Evolutionary conservation across 2,113 vertebrate genomes (phyloP).

Genomic region (Furnarius figulus): DNA sequence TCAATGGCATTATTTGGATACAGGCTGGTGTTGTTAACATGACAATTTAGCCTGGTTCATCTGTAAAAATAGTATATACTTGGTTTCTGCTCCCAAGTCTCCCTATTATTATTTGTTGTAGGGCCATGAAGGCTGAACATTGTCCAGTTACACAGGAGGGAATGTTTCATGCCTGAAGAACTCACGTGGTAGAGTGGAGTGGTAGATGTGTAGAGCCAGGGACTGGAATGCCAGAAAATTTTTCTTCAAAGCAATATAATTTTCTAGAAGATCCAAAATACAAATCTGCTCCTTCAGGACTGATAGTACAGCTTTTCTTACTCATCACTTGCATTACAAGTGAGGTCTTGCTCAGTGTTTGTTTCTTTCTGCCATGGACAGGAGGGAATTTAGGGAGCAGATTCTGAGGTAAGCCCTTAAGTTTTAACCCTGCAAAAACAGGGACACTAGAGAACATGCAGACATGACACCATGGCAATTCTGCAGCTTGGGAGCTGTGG

Average conservation of each 20-base stretch:
- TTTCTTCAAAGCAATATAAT: neutral
- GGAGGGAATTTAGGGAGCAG: neutral
- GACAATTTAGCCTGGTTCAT: neutral
- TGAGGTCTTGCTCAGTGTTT: neutral
- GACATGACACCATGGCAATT: neutral
- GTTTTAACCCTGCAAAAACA: neutral
- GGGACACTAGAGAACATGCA: neutral
- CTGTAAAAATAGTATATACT: neutral
- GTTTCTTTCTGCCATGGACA: neutral
- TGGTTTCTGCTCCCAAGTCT: neutral
- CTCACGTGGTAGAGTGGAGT: neutral
- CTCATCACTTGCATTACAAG: neutral
- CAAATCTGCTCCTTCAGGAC: neutral
- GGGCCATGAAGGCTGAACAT: neutral
- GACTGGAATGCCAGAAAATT: accelerated
- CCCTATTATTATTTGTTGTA: neutral
- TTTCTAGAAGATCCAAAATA: neutral
- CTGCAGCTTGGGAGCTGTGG: neutral
- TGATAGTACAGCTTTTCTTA: neutral
- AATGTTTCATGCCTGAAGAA: neutral
- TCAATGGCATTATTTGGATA: neutral
- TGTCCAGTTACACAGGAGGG: neutral
- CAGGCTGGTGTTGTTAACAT: neutral
- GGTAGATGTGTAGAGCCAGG: neutral
- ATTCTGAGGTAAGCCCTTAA: neutral